Conservation (phyloP, 2,113 vertebrate species). For the Labrus mixtus region DNA sequence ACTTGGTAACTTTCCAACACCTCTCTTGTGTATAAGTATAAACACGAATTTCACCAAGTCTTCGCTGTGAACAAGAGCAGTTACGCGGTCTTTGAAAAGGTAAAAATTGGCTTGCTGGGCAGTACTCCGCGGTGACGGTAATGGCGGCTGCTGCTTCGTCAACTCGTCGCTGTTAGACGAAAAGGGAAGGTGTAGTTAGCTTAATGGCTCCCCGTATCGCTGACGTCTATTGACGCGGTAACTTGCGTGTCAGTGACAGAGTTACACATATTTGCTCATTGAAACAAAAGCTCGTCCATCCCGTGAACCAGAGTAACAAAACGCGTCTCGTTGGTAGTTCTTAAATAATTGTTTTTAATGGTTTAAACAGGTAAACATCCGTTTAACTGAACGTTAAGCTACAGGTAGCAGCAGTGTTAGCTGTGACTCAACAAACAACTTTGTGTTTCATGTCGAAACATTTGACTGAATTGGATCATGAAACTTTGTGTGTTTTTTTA, state of each 20-base stretch:
- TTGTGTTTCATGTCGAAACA: background rate
- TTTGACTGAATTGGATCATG: background rate
- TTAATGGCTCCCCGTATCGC: constrained; percentile 85
- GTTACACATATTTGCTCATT: constrained; percentile 80
- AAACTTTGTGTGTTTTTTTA: background rate
- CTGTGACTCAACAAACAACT: background rate
- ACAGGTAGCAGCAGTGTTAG: too few relatives aligned
- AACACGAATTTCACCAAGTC: constrained; percentile 52
- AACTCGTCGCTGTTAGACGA: constrained; percentile 75
- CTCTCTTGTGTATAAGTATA: constrained; percentile 38
- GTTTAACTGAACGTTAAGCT: constrained; percentile 54
- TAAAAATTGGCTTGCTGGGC: constrained; percentile 56
- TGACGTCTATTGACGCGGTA: constrained; percentile 88
- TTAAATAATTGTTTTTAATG: constrained; percentile 36
- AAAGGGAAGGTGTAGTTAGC: constrained; percentile 83
- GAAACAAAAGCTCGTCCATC: constrained; percentile 71
- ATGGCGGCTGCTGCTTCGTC: constrained; percentile 79
- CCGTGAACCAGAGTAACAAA: constrained; percentile 31
- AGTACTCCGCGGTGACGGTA: constrained; percentile 49
- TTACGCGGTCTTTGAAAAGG: constrained; percentile 67
- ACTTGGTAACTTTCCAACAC: constrained; percentile 64
- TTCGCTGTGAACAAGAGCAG: constrained; percentile 61
- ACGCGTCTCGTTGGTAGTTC: background rate
- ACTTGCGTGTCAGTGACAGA: constrained; percentile 86
- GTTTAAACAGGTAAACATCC: constrained; percentile 53